Evolutionary conservation across 30 jellyfish, hydroid and myxozoan species (phyloP), one percentile per base, ranked within the genome.

Genomic region (Nemopilema nomurai): DNA sequence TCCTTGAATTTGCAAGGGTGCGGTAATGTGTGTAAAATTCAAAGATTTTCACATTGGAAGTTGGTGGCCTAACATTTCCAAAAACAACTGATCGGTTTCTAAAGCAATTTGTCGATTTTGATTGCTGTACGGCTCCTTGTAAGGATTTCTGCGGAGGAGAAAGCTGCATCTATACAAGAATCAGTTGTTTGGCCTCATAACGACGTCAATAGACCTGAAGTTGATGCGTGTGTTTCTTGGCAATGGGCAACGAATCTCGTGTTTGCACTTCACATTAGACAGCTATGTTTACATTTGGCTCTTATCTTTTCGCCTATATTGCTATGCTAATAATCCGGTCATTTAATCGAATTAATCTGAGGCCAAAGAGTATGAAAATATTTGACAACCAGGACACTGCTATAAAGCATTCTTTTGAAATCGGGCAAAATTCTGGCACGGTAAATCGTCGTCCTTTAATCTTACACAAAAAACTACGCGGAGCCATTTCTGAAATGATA

Each of bases 271-370:
- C 52, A 27, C 81, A 25, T 71, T 25, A 27, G 41, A 28, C 18
- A 71, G 81, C 4, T 71, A 71, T 71, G 65, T 57, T 76, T 76
- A 64, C 18, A 20, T 76, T 31, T 49, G n/a, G 74, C 62, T 76
- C 41, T 52, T 62, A 24, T 69, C 50, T 29, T 32, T 57, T 67
- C 3, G 57, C 57, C 57, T 62, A 25, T 51, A 57, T 51, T 52
- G 50, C 76, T 63, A 30, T 4, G 4, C 18, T 17, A 1, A 0
- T 77, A 77, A 77, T 77, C 87, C 87, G 9, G 9, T 65, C 69
- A 57, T 53, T 27, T 53, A 49, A 57, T 30, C 16, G 1, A 28
- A 51, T 51, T 50, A 31, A 32, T 51, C 67, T 76, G 57, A 16
- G 0, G 32, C 28, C 3, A 20, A 0, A 77, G 65, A 77, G 69